phyloP scores from a whole-genome alignment of 2,113 vertebrate species.

The Dipodomys stephensi region DNA sequence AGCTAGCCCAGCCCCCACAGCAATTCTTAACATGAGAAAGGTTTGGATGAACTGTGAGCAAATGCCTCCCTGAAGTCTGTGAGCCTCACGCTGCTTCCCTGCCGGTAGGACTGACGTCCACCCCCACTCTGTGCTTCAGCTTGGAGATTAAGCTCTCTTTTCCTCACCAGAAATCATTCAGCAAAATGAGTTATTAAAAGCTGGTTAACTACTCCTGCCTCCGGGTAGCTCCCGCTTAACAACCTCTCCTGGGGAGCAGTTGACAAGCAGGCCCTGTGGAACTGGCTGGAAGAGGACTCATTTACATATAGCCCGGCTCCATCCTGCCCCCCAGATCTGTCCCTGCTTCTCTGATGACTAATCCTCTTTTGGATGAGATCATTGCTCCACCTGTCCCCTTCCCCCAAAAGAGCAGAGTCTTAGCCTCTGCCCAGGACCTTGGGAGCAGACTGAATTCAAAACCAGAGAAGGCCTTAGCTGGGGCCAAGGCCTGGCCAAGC shows the following conservation, averaged over 20 bases:
- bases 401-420: slow-evolving; percentile 31
- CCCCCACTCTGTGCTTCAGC: not conserved
- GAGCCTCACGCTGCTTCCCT: not conserved
- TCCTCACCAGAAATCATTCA: slow-evolving; percentile 74
- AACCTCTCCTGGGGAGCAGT: slow-evolving; percentile 62
- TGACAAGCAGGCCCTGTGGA: slow-evolving; percentile 43
- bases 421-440: not conserved
- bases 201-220: slow-evolving; percentile 72
- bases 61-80: not conserved
- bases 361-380: slow-evolving; percentile 71
- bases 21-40: not conserved
- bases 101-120: not conserved
- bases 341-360: slow-evolving; percentile 70
- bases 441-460: not conserved
- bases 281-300: slow-evolving; percentile 69
- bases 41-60: not conserved
- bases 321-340: slow-evolving; percentile 18
- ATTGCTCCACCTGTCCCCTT: not conserved
- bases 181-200: slow-evolving; percentile 79
- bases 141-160: slow-evolving; percentile 45
- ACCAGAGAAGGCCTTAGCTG: not conserved
- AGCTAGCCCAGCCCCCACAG: not conserved
- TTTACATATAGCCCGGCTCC: slow-evolving; percentile 48
- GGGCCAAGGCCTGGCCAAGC: not conserved
- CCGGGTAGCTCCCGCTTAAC: slow-evolving; percentile 53